Base-by-base conservation (phyloP, 1,140 invertebrate species). In the Ganaspis sp. region DNA sequence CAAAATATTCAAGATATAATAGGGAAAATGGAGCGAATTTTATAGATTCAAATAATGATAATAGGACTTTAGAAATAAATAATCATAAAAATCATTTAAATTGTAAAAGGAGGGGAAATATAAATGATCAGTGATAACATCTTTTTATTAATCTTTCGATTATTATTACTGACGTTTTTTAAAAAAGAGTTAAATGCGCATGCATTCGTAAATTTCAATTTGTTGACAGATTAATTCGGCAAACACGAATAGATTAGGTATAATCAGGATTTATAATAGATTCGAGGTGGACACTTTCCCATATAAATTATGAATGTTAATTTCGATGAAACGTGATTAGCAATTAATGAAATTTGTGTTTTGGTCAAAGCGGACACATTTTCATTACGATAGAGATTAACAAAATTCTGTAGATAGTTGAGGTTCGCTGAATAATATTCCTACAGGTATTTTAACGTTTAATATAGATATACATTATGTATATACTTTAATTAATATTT, bases 301-400 rank as follows among this genome's bases (percentile, higher is more conserved):
- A 45, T 45, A 45, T n/a, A 45, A 45, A 45, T 45, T 45, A n/a
- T 45, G 42, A n/a, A 45, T n/a, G 42, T 45, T 45, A 45, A 45
- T 45, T 45, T 45, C 42, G 23, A 11, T 58, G 3, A 5, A 58
- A 11, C 21, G 53, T 58, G 53, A 58, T 58, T 64, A 64, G 54
- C 26, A 26, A 64, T 4, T 26, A 64, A 15, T 26, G 23, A 29
- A 64, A 26, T 64, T 29, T 12, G 54, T 26, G 15, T 64, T 15
- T 64, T 12, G 26, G 9, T 21, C 12, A 19, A 64, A 64, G 15
- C 26, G 26, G 23, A 64, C 12, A 29, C 9, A 64, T 11, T 29
- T 15, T 29, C 9, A 29, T 64, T 64, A 64, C 15, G 23, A 11
- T 11, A 19, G 11, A 26, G 54, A 64, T 64, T 29, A 64, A 23